A percentile compares a stretch with the other conserved stretches of the same genome.
Evolutionary conservation across 2,797 vertebrate genomes (phyloP).

Genomic region (Distichodus sexfasciatus): DNA sequence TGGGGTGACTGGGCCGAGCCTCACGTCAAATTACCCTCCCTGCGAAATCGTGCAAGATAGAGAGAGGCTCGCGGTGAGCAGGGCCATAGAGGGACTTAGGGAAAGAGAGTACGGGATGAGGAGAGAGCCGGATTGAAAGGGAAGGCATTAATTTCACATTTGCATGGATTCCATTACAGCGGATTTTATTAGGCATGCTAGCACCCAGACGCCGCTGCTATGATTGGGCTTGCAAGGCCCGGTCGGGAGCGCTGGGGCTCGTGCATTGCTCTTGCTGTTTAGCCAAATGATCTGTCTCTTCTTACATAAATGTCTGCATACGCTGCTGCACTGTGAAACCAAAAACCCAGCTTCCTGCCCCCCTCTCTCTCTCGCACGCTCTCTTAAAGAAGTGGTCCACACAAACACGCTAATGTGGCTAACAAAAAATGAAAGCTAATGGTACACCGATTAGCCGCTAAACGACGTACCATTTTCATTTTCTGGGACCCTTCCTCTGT

Average conservation of each 20-base stretch:
- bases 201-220: conserved; percentile 29
- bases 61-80: conserved; percentile 35
- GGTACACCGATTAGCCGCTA: too few species aligned
- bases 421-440: too few species aligned
- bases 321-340: conserved; percentile 26
- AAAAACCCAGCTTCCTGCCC: background rate
- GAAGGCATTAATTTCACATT: conserved; percentile 50
- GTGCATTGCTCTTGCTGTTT: conserved; percentile 1
- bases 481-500: too few species aligned
- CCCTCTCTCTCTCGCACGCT: background rate
- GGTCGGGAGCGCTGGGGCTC: background rate
- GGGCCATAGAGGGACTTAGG: conserved; percentile 36
- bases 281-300: background rate
- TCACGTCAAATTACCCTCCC: conserved; percentile 61
- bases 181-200: conserved; percentile 40
- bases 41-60: conserved; percentile 57
- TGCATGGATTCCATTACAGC: conserved; percentile 45
- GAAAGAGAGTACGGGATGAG: conserved; percentile 33
- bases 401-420: background rate
- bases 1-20: conserved; percentile 64
- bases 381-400: background rate
- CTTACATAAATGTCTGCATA: conserved; percentile 27
- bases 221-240: conserved; percentile 18
- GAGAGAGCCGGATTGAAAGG: conserved; percentile 36
- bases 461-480: too few species aligned